phyloP scores from a whole-genome alignment of 1,140 invertebrate genomes.

The Eufriesea mexicana region DNA sequence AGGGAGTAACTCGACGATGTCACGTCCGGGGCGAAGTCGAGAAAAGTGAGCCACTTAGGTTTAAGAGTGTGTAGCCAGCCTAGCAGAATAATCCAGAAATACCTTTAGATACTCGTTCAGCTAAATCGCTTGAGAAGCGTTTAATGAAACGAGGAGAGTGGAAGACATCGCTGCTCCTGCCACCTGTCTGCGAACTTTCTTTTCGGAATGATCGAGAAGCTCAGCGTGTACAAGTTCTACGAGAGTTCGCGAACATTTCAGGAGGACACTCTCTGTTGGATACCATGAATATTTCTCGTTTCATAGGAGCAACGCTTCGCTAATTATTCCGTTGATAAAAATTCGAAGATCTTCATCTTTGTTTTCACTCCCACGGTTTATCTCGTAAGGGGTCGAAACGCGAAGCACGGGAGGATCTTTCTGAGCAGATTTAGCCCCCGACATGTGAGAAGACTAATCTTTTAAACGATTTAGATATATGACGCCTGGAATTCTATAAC shows the following conservation, averaged over 20 bases:
- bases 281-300: neutral
- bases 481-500: too few relatives aligned
- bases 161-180: neutral
- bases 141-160: constrained; percentile 51
- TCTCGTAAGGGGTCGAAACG: too few relatives aligned
- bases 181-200: constrained; percentile 34
- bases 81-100: constrained; percentile 53
- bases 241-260: constrained; percentile 11
- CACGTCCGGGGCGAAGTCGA: constrained; percentile 30
- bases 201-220: constrained; percentile 31
- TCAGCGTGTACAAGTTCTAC: neutral
- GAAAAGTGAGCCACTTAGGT: constrained; percentile 59
- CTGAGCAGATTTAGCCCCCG: too few relatives aligned
- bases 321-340: neutral
- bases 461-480: too few relatives aligned
- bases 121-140: constrained; percentile 57
- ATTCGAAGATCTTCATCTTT: neutral
- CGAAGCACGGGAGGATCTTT: too few relatives aligned
- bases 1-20: constrained; percentile 23
- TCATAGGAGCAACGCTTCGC: neutral
- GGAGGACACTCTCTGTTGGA: neutral
- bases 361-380: too few relatives aligned
- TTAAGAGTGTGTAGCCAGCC: constrained; percentile 55
- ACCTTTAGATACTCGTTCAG: constrained; percentile 54
- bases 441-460: too few relatives aligned